Evolutionary conservation across 2,888 invertebrate species (phyloP), one percentile per base, ranked within the genome.

Genomic region (Eupithecia pulchellata): DNA sequence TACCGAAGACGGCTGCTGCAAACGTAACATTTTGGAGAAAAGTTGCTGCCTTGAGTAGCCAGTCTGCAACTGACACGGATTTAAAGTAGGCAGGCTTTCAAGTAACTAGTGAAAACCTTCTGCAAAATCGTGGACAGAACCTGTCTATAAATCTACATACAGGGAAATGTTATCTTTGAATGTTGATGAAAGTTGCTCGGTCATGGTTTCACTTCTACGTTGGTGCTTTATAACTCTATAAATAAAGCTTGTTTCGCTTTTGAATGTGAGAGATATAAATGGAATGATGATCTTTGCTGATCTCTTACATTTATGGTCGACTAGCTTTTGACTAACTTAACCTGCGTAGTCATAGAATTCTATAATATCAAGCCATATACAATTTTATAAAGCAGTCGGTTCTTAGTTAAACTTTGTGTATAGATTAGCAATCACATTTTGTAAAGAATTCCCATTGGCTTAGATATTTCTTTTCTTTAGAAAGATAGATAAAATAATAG

Each of bases 191-290:
- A 61, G 61, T 61, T 32, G 29, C 58, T 60, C 30, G 32, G 32
- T 30, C 58, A 32, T 30, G 32, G 58, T 32, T 62, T 39, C 36
- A 20, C 63, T 63, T 68, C 29, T 30, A n/a, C n/a, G 68, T 66
- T 70, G 66, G 69, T 76, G 66, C 72, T 67, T 72, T 75, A 71
- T 71, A 52, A 81, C 75, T 72, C 69, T 75, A 52, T 52, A 52
- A 52, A 52, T 52, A 52, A 52, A 52, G 52, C 11, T 25, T 52
- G 25, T 52, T 11, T 52, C 79, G 52, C 52, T 25, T 47, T 52
- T 52, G 25, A 52, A 52, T 52, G 25, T 25, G 25, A 47, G 20
- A 47, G 20, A 25, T 47, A 47, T 25, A 47, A 25, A 52, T 25
- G 52, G 4, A 52, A 52, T 52, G 52, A 11, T 52, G 20, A 47